Evolutionary conservation across 2,888 invertebrate species (phyloP).

Genomic region (Mythimna loreyi): DNA sequence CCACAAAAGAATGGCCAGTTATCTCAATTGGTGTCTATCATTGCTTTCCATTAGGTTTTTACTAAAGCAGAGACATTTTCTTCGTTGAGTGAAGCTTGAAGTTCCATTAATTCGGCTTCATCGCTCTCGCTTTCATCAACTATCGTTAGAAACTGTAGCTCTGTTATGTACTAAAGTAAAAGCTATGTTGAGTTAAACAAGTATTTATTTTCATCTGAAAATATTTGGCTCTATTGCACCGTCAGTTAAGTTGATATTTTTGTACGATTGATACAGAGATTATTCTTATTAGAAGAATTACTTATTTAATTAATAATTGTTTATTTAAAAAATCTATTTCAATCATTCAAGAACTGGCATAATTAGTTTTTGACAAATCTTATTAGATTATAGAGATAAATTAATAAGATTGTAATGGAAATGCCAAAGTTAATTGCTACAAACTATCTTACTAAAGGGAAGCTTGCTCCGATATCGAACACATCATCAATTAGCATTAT

Average conservation of each 20-base stretch:
- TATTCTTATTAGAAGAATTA: too few species aligned
- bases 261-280: too few species aligned
- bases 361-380: too few species aligned
- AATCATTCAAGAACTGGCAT: too few species aligned
- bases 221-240: too few species aligned
- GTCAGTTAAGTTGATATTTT: too few species aligned
- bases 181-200: neutral
- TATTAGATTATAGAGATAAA: too few species aligned
- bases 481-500: too few species aligned
- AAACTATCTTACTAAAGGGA: too few species aligned
- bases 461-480: too few species aligned
- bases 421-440: neutral
- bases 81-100: constrained; percentile 1
- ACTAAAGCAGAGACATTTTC: constrained; percentile 5
- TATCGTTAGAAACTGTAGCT: constrained; percentile 19
- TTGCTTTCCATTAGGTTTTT: constrained; percentile 46
- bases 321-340: too few species aligned
- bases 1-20: constrained; percentile 7
- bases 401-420: neutral
- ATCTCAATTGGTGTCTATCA: constrained; percentile 30
- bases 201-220: neutral
- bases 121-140: constrained; percentile 31
- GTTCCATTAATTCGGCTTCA: constrained; percentile 24
- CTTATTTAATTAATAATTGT: too few species aligned
- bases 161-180: neutral